Base-by-base conservation (phyloP, 1,140 invertebrate species). In the Bactericera cockerelli region DNA sequence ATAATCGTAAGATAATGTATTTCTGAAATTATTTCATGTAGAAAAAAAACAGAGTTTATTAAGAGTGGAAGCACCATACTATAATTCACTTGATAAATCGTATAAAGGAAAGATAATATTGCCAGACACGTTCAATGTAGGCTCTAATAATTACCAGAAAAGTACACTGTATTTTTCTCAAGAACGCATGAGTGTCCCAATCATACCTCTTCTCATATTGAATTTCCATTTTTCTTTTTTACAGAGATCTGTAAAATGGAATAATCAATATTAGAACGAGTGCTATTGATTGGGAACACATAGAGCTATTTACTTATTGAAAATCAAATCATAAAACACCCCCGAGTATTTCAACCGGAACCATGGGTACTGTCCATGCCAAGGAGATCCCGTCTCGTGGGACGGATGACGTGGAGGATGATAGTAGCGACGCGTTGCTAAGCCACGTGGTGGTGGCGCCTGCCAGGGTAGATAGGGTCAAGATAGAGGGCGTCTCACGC, bases 401-500 rank as follows among this genome's bases (percentile, higher is more conserved):
- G 4, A 4, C 6, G 3, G n/a, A 16, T 16, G n/a, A 22, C 8
- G 4, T 19, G 22, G 42, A 49, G 4, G n/a, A n/a, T 16, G n/a
- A 16, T 16, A 4, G 8, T 4, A 22, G 19, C 22, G 42, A 49
- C 19, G 42, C n/a, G 8, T 6, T 49, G n/a, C 42, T 49, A n/a
- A 16, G n/a, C 42, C 22, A 49, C n/a, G 42, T 49, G 8, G 19
- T 49, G 22, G 22, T 22, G n/a, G 42, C 42, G 4, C 42, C 42
- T 6, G 59, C 58, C 56, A 28, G 59, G 14, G 28, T 63, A 19
- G 53, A 63, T 60, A 38, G 56, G 16, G 56, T 63, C 11, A 33
- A 60, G 6, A 31, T 63, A 53, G 49, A 57, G 21, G 62, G 62
- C 13, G 14, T 63, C 1, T 39, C 53, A n/a, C 49, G 62, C 26